Conservation (phyloP, 2,113 vertebrate species). For the Tautogolabrus adspersus region DNA sequence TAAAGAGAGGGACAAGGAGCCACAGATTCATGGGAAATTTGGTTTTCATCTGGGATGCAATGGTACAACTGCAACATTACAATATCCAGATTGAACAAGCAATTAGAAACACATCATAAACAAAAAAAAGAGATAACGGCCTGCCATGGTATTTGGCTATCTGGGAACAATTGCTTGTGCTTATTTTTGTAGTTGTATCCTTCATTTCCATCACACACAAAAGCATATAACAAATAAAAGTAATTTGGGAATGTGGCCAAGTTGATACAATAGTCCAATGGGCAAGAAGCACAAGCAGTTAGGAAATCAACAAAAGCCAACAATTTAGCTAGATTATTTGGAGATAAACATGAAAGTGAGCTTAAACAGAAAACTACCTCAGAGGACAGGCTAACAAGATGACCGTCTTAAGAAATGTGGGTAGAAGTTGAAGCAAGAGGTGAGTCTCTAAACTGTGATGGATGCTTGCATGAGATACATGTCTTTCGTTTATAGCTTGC, state of each 20-base stretch:
- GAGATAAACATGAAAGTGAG: no score
- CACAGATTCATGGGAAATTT: background rate
- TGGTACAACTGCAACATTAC: background rate
- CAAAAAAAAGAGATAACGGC: background rate
- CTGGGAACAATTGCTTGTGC: background rate
- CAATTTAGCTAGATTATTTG: no score
- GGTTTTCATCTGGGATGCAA: background rate
- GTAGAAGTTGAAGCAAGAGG: background rate
- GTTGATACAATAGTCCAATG: background rate
- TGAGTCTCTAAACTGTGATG: background rate
- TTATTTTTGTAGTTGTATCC: background rate
- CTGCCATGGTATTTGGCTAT: no score
- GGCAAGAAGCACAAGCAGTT: background rate
- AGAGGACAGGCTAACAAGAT: no score
- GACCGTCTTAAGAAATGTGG: no score
- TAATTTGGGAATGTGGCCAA: background rate
- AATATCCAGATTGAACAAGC: background rate
- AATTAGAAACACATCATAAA: background rate
- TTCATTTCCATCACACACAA: background rate
- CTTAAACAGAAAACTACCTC: no score
- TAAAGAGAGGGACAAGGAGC: background rate
- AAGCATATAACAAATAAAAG: background rate
- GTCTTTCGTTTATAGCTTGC: background rate
- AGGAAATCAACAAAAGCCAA: background rate
- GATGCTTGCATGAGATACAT: background rate